Conservation (phyloP, 92 coral and sea anemone genomes). For the Zoanthus gigantus region DNA sequence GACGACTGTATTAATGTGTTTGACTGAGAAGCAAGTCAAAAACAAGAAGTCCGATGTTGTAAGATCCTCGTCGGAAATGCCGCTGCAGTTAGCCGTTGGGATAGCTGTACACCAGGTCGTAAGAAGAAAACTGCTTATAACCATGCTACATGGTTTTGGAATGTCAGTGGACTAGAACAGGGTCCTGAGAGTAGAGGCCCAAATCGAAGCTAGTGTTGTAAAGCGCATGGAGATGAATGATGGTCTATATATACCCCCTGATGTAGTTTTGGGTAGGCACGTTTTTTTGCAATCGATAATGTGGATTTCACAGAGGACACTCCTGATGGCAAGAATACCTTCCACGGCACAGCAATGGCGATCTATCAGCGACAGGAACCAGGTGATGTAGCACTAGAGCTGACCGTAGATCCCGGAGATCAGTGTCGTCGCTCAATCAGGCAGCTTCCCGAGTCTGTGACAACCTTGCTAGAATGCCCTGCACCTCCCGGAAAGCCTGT, state of each 20-base stretch:
- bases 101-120: conserved; percentile 66
- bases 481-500: conserved; percentile 61
- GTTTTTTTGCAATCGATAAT: conserved; percentile 70
- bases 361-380: conserved; percentile 60
- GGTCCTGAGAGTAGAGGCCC: conserved; percentile 46
- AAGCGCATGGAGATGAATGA: conserved; percentile 60
- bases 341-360: conserved; percentile 73
- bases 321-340: conserved; percentile 60
- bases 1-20: conserved; percentile 66
- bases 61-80: conserved; percentile 57
- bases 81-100: conserved; percentile 66
- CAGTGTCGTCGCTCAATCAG: conserved; percentile 55
- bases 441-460: conserved; percentile 56
- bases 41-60: conserved; percentile 46
- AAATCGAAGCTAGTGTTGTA: conserved; percentile 57
- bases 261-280: conserved; percentile 55
- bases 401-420: conserved; percentile 37
- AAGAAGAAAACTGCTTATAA: conserved; percentile 64
- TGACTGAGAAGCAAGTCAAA: conserved; percentile 61
- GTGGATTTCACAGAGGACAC: conserved; percentile 71
- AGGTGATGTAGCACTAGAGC: conserved; percentile 53
- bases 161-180: conserved; percentile 57
- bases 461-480: conserved; percentile 65
- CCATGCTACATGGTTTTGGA: conserved; percentile 66
- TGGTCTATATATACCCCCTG: conserved; percentile 67